A percentile compares a stretch with the other conserved stretches of the same genome.
These are phyloP conservation scores for Danio rerio DNA, from an alignment of 2,113 vertebrate genomes.

Conservation along the genomic window DNA sequence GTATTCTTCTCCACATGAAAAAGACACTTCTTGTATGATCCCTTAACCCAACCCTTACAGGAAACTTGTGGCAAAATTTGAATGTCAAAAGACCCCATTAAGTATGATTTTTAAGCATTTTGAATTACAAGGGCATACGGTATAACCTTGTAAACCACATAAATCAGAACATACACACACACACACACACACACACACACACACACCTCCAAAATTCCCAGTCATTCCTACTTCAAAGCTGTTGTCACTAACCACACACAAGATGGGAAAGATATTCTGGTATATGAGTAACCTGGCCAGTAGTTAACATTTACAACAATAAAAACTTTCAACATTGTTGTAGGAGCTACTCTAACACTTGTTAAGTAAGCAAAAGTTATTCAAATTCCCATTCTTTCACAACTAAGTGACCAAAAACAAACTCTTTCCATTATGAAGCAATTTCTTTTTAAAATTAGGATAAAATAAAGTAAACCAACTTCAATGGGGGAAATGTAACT, in stretches of 20 bases:
- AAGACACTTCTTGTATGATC: no score
- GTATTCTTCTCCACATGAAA: no score
- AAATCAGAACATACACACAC: no score
- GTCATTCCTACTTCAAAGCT: neutral
- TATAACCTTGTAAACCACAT: no score
- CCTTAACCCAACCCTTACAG: no score
- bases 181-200: neutral
- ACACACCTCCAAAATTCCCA: neutral
- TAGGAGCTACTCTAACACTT: neutral
- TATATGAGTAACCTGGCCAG: neutral
- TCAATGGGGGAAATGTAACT: neutral
- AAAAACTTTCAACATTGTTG: neutral
- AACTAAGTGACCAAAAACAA: neutral
- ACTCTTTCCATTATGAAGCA: neutral
- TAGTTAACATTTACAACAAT: neutral
- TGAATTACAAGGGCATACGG: no score
- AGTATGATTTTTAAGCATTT: no score
- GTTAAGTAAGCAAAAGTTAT: neutral
- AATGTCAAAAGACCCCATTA: no score
- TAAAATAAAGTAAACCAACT: neutral
- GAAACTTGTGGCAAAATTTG: no score
- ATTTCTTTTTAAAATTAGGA: no score
- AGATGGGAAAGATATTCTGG: neutral
- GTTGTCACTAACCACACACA: slow-evolving; percentile 11
- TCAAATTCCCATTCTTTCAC: neutral